A percentile compares a stretch with the other conserved stretches of the same genome.
phyloP scores from a whole-genome alignment of 2,888 invertebrate species.

The Tinea trinotella region DNA sequence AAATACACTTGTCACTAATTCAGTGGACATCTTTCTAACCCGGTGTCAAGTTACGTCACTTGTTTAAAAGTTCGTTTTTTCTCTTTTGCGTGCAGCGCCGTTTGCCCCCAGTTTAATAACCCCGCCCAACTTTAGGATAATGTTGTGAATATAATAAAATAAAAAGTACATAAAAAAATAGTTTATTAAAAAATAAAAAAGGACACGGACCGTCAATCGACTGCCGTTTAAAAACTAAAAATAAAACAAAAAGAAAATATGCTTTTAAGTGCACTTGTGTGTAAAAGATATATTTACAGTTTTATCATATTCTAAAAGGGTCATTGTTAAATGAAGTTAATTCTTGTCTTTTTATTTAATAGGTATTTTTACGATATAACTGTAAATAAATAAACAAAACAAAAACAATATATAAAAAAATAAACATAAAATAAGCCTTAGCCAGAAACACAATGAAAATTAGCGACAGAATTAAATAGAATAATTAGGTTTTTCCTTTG shows the following conservation, averaged over 20 bases:
- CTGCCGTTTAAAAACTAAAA: not conserved
- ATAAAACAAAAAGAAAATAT: not conserved
- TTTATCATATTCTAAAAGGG: not conserved
- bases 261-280: not conserved
- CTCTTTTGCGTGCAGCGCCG: slow-evolving; percentile 60
- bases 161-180: slow-evolving; percentile 11
- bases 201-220: not conserved
- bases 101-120: slow-evolving; percentile 58
- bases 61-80: slow-evolving; percentile 25
- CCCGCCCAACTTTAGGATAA: slow-evolving; percentile 38
- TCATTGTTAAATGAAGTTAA: too few relatives aligned
- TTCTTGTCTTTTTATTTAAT: too few relatives aligned
- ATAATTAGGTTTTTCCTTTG: not conserved
- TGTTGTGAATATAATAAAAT: slow-evolving; percentile 8
- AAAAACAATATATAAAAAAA: not conserved
- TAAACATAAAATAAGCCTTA: too few relatives aligned
- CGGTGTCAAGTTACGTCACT: not conserved
- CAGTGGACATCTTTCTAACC: not conserved
- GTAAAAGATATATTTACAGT: not conserved
- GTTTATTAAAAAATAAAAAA: slow-evolving; percentile 12
- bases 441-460: too few relatives aligned
- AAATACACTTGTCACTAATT: slow-evolving; percentile 49
- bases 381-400: not conserved
- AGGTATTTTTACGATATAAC: not conserved
- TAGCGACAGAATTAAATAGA: not conserved